Percentiles rank a stretch among this genome's conserved stretches.
phyloP scores from a whole-genome alignment of 1,140 invertebrate species.

The Triops longicaudatus region DNA sequence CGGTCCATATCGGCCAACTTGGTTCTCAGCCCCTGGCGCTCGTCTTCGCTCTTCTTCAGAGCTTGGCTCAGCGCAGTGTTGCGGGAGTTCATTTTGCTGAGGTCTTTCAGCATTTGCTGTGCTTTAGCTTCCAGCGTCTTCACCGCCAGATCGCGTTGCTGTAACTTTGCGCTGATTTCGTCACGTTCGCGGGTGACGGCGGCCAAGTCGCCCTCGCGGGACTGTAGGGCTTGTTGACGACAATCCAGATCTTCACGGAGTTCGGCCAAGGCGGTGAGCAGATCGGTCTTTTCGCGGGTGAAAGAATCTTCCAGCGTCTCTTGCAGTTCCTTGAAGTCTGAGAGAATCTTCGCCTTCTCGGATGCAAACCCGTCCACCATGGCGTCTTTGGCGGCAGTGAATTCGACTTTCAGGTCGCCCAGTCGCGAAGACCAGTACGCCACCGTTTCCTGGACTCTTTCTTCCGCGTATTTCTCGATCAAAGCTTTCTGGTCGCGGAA shows the following conservation, averaged over 20 bases:
- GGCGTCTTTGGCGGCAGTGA: background rate
- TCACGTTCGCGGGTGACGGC: background rate
- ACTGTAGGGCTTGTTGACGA: background rate
- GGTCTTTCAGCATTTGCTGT: conserved; percentile 31
- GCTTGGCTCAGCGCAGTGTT: background rate
- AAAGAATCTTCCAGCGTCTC: background rate
- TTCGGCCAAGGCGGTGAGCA: background rate
- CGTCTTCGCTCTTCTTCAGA: background rate
- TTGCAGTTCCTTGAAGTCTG: background rate
- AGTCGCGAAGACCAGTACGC: background rate
- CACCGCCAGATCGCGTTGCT: conserved; percentile 34
- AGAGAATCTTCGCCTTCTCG: background rate
- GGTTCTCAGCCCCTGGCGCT: background rate
- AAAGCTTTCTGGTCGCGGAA: conserved; percentile 8
- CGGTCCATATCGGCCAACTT: conserved; percentile 31
- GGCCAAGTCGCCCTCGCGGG: background rate
- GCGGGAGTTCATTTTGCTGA: conserved; percentile 33
- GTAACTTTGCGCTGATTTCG: conserved; percentile 34
- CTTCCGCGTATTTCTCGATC: background rate
- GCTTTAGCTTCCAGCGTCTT: conserved; percentile 34
- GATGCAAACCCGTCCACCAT: background rate
- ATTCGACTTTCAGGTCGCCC: background rate
- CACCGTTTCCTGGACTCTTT: background rate
- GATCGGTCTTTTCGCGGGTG: background rate
- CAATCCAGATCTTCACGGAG: background rate